Evolutionary conservation across 2,888 invertebrate genomes (phyloP).

Genomic region (Catocala fraxini): DNA sequence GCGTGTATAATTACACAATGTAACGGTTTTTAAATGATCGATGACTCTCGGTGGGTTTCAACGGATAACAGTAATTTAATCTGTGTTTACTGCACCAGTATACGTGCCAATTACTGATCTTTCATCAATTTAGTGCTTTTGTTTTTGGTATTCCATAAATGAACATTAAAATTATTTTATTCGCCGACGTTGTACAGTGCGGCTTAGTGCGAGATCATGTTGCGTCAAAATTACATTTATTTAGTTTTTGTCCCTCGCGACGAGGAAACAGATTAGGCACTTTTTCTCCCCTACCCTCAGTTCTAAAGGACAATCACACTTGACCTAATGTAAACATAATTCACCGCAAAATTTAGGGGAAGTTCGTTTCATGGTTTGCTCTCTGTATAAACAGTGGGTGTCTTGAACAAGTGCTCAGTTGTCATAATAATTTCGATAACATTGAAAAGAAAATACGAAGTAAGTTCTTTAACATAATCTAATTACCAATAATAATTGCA

Average conservation of each 20-base stretch:
- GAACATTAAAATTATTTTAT: constrained; percentile 7
- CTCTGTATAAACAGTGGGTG: constrained; percentile 24
- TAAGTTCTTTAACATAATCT: constrained; percentile 27
- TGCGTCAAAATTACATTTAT: constrained; percentile 31
- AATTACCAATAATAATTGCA: no score
- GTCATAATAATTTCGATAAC: constrained; percentile 22
- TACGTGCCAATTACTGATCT: constrained; percentile 17
- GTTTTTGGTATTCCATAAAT: background rate
- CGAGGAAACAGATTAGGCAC: constrained; percentile 36
- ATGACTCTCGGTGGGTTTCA: constrained; percentile 16
- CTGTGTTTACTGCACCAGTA: constrained; percentile 8
- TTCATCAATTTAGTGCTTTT: constrained; percentile 1
- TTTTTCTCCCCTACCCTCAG: constrained; percentile 40
- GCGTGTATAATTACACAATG: constrained; percentile 29
- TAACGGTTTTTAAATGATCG: constrained; percentile 28
- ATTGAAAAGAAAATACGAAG: constrained; percentile 24
- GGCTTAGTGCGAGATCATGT: constrained; percentile 18
- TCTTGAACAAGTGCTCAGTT: constrained; percentile 21
- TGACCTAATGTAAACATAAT: constrained; percentile 56
- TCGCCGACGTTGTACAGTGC: background rate
- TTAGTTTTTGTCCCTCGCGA: constrained; percentile 12
- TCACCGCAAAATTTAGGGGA: constrained; percentile 47
- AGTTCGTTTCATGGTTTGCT: constrained; percentile 43
- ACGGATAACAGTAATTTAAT: constrained; percentile 16
- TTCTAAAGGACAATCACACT: constrained; percentile 53